Evolutionary conservation across 2,797 vertebrate genomes (phyloP).

Genomic region (Squalus acanthias): DNA sequence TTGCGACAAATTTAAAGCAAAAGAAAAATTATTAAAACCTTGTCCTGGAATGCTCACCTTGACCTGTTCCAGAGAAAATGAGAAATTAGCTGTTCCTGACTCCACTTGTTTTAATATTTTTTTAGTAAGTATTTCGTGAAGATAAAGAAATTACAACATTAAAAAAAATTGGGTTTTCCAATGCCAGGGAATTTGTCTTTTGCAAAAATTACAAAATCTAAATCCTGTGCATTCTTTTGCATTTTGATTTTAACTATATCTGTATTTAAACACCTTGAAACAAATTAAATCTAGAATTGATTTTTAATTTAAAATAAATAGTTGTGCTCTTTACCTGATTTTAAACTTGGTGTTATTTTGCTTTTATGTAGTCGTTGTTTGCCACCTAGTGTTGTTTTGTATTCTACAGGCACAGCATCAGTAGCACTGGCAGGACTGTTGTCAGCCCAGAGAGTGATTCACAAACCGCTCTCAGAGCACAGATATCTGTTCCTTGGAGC

Average conservation of each 20-base stretch:
- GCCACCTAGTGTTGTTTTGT: slow-evolving; percentile 5
- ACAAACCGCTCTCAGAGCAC: slow-evolving; percentile 79
- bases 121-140: not conserved
- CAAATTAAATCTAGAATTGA: not conserved
- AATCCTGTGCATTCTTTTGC: not conserved
- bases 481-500: slow-evolving; percentile 89
- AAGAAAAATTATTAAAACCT: not conserved
- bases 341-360: not conserved
- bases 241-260: not conserved
- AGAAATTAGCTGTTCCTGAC: not conserved
- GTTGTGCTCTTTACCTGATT: not conserved
- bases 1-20: not conserved
- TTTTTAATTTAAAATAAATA: not conserved
- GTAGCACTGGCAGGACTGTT: slow-evolving; percentile 87
- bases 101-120: not conserved
- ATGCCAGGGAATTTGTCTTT: not conserved
- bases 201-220: not conserved
- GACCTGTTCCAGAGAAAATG: not conserved
- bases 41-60: not conserved
- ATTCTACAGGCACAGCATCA: slow-evolving; percentile 74
- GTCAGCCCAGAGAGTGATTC: slow-evolving; percentile 73
- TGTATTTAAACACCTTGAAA: not conserved
- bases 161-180: not conserved
- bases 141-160: not conserved
- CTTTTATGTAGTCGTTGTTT: not conserved